Evolutionary conservation across 2,797 vertebrate species (phyloP).

Genomic region (Borostomias antarcticus): DNA sequence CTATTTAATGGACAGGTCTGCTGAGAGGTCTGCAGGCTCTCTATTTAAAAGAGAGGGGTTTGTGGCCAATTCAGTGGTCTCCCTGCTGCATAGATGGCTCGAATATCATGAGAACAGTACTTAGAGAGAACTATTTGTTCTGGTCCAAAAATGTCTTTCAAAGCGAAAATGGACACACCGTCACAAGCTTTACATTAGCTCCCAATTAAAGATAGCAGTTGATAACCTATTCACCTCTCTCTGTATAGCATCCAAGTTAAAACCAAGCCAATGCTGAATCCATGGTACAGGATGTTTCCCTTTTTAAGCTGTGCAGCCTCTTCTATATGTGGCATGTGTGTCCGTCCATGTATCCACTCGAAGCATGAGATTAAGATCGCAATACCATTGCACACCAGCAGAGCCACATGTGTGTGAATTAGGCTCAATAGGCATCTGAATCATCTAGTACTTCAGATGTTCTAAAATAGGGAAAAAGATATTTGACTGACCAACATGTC

Average conservation of each 20-base stretch:
- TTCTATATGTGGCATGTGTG: no score
- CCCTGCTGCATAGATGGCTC: constrained; percentile 25
- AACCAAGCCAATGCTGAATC: not conserved
- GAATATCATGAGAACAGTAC: constrained; percentile 5
- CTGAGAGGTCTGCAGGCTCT: no score
- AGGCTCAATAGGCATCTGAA: not conserved
- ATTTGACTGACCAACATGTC: not conserved
- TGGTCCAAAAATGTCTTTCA: not conserved
- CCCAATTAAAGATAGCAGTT: constrained; percentile 3
- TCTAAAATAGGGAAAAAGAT: not conserved
- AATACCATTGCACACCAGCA: no score
- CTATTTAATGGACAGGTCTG: no score
- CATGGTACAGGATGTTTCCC: no score
- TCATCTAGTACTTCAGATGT: not conserved
- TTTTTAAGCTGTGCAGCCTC: no score
- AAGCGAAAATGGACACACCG: not conserved
- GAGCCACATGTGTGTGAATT: not conserved
- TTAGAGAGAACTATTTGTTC: not conserved
- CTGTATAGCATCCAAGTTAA: constrained; percentile 1
- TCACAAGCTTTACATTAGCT: constrained; percentile 29
- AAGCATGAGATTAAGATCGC: no score
- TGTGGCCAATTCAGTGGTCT: no score
- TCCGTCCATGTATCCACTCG: no score
- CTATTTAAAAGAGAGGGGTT: no score
- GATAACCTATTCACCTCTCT: constrained; percentile 16